Conservation (phyloP, 1,140 invertebrate species). For the Pogonognathellus flavescens region DNA sequence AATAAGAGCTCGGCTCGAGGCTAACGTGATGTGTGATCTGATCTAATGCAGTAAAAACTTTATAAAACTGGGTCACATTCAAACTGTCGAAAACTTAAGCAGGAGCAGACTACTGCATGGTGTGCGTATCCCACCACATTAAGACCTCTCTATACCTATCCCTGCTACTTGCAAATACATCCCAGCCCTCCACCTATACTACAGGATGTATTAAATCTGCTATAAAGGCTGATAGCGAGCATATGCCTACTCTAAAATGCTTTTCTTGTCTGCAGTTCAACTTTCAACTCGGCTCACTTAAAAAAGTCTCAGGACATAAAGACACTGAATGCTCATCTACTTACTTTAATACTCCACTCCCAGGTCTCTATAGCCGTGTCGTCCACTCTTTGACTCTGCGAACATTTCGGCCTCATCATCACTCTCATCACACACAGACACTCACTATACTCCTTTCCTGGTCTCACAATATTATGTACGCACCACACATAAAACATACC, state of each 20-base stretch:
- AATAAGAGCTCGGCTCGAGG: constrained; percentile 13
- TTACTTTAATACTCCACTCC: neutral
- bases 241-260: neutral
- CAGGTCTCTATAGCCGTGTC: neutral
- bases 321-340: neutral
- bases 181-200: no score
- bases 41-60: constrained; percentile 42
- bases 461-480: no score
- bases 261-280: constrained; percentile 6
- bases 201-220: no score
- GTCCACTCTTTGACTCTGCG: neutral
- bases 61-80: constrained; percentile 40
- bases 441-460: neutral
- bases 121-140: no score
- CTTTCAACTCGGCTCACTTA: neutral
- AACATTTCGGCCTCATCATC: constrained; percentile 7
- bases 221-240: no score
- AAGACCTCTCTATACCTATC: no score
- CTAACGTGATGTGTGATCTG: constrained; percentile 30
- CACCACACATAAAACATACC: no score
- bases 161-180: no score
- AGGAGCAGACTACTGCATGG: neutral
- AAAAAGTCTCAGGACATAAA: neutral
- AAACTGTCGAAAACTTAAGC: constrained; percentile 32
- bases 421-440: neutral